Conservation (phyloP, 53 echinoderm and acorn worm genomes). For the Echinarachnius parma region DNA sequence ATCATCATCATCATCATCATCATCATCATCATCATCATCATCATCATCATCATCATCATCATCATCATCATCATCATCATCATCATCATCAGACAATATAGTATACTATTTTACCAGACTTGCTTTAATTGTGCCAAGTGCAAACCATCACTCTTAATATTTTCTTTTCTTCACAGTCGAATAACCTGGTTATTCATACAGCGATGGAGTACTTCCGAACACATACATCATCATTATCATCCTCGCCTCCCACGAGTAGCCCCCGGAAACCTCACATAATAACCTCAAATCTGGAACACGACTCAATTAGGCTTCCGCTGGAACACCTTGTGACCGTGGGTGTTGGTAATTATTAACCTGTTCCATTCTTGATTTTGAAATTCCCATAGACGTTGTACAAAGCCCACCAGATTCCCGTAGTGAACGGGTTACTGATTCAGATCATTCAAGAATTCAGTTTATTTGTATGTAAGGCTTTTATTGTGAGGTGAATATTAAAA, state of each 20-base stretch:
- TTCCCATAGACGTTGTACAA: no score
- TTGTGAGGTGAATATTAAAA: no score
- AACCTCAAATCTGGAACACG: constrained; percentile 84
- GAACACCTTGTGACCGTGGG: constrained; percentile 56
- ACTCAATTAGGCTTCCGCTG: constrained; percentile 69
- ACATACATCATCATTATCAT: constrained; percentile 5
- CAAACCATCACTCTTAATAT: no score
- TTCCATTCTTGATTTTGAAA: no score
- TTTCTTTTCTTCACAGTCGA: constrained; percentile 48
- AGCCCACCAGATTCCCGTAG: no score
- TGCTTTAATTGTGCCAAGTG: no score
- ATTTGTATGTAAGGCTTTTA: no score
- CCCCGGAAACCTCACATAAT: constrained; percentile 61
- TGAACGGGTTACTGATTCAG: not conserved
- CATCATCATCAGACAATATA: no score
- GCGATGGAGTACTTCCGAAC: constrained; percentile 65
- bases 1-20: not conserved
- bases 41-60: no score
- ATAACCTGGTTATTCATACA: constrained; percentile 77
- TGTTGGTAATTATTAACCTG: constrained; percentile 2
- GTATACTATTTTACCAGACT: no score
- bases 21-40: constrained; percentile 1
- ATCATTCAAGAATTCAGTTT: not conserved
- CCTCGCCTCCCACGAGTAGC: not conserved
- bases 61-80: no score